A percentile compares a stretch with the other conserved stretches of the same genome.
Evolutionary conservation across 2,113 vertebrate genomes (phyloP).

Genomic region (Coracopsis vasa): DNA sequence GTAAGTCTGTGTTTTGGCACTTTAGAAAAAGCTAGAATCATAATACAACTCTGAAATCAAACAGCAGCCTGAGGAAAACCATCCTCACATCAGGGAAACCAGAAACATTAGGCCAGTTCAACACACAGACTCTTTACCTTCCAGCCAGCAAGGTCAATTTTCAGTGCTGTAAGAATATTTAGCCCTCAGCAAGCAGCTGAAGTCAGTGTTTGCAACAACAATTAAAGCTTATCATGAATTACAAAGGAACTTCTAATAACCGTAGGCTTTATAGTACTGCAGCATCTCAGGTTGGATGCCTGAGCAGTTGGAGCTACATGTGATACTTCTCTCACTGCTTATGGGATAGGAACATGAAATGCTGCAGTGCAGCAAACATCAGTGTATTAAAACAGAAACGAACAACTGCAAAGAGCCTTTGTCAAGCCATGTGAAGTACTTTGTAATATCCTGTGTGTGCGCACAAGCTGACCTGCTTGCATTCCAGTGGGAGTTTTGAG

Average conservation of each 20-base stretch:
- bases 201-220: neutral
- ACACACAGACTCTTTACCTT: neutral
- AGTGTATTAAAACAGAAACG: neutral
- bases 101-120: neutral
- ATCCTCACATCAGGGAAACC: neutral
- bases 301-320: fast-evolving
- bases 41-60: neutral
- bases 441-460: neutral
- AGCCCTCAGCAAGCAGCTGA: neutral
- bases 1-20: neutral
- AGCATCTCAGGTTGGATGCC: neutral
- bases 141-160: neutral
- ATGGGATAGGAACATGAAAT: neutral
- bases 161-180: neutral
- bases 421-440: neutral
- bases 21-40: fast-evolving
- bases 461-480: constrained; percentile 22
- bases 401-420: neutral
- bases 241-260: neutral
- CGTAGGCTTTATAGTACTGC: neutral
- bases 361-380: neutral
- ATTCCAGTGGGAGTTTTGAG: neutral
- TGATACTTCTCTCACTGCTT: fast-evolving
- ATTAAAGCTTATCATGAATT: neutral
- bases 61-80: neutral